Base-by-base conservation (phyloP, 92 coral and sea anemone genomes). In the Galaxea fascicularis region DNA sequence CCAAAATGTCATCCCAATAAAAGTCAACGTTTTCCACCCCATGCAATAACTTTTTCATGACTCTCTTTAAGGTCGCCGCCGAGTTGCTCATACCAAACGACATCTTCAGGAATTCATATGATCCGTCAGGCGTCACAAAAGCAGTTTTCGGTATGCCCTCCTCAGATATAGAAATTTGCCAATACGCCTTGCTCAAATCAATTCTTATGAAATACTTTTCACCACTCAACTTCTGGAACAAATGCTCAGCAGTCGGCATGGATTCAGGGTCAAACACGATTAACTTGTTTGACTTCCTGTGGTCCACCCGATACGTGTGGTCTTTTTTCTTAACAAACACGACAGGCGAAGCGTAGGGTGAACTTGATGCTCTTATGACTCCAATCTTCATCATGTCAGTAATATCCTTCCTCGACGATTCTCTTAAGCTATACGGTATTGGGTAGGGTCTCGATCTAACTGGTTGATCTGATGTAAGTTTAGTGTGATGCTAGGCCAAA, bases 251-350 rank as follows among this genome's bases (percentile, higher is more conserved):
- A 0, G 90, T 85, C 11, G 74, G 56, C 84, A 84, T 59, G 10
- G 95, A 88, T n/a, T 75, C 84, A 9, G 90, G 88, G 26, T 92
- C 92, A 65, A 88, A 85, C 54, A 58, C 80, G 2, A 89, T 88
- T 29, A 92, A 13, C 30, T 83, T 86, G 71, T 88, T 91, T 22
- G 86, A 67, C 56, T 74, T 82, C 6, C 89, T 59, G 27, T 70
- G 89, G 30, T 89, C 95, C 59, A 86, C 74, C 15, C 87, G 22
- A 71, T 87, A 87, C 17, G 87, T 83, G 14, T 80, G 75, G 68
- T 91, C 88, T n/a, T n/a, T n/a, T n/a, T n/a, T n/a, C n/a, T n/a
- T n/a, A n/a, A n/a, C n/a, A n/a, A n/a, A n/a, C n/a, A n/a, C n/a
- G n/a, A n/a, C n/a, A n/a, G n/a, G n/a, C n/a, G n/a, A n/a, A n/a